Conservation (phyloP, 2,113 vertebrate genomes). For the Theristicus caerulescens region DNA sequence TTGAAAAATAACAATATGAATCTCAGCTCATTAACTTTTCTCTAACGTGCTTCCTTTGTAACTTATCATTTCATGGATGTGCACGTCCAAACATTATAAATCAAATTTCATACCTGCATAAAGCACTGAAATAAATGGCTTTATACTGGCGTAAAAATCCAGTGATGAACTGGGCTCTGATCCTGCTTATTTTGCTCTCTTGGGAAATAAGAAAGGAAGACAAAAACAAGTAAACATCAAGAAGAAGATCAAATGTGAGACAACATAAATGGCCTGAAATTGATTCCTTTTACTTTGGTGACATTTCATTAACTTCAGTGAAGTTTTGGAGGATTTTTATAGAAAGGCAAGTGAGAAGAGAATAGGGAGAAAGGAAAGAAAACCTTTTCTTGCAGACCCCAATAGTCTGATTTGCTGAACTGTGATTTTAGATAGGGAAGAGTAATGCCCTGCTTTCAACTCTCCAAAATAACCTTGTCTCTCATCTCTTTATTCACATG, state of each 20-base stretch:
- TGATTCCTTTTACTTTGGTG: slow-evolving; percentile 50
- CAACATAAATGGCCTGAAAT: slow-evolving; percentile 54
- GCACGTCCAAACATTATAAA: background rate
- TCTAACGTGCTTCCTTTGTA: background rate
- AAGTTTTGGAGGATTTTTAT: slow-evolving; percentile 15
- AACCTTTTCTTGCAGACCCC: background rate
- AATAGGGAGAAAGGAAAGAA: background rate
- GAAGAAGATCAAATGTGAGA: slow-evolving; percentile 46
- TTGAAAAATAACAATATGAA: background rate
- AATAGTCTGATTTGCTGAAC: background rate
- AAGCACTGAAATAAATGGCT: background rate
- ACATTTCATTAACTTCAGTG: slow-evolving; percentile 60
- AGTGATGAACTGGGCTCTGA: background rate
- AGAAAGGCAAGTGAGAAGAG: background rate
- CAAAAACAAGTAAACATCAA: slow-evolving; percentile 36
- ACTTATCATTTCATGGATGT: background rate
- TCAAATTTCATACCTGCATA: background rate
- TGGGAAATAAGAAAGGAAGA: slow-evolving; percentile 36
- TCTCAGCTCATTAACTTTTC: background rate
- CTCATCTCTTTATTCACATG: background rate
- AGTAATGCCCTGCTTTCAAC: background rate
- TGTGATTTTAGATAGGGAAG: background rate
- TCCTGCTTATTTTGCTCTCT: slow-evolving; percentile 7
- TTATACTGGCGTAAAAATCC: background rate
- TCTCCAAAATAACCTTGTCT: background rate